phyloP scores from a whole-genome alignment of 2,113 vertebrate genomes.

The Charina bottae region DNA sequence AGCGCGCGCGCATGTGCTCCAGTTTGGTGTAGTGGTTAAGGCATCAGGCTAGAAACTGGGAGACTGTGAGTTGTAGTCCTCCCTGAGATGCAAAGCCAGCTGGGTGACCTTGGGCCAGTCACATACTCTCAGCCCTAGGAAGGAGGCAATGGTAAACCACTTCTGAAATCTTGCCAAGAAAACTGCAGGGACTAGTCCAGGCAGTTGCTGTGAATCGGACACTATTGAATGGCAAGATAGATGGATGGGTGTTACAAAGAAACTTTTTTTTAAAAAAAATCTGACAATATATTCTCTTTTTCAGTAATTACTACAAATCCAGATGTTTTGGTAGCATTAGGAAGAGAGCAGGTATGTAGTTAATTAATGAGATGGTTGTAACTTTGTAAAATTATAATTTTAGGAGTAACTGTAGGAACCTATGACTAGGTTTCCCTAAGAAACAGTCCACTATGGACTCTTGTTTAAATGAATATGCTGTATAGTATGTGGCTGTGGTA shows the following conservation, averaged over 20 bases:
- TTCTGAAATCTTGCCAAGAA: background rate
- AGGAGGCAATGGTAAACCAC: background rate
- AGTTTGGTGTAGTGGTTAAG: background rate
- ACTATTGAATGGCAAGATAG: too few relatives aligned
- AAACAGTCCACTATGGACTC: background rate
- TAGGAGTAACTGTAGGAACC: fast-evolving
- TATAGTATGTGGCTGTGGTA: background rate
- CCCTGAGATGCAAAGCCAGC: background rate
- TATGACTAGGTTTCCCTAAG: background rate
- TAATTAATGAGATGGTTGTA: constrained; percentile 35
- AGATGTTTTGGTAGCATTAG: constrained; percentile 65
- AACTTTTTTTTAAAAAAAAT: background rate
- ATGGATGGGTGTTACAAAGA: background rate
- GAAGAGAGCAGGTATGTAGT: constrained; percentile 76
- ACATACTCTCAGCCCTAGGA: background rate
- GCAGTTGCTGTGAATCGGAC: too few relatives aligned
- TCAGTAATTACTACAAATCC: constrained; percentile 69
- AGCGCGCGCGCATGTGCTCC: too few relatives aligned
- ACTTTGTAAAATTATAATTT: background rate
- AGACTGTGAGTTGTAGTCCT: background rate
- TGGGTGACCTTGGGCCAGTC: background rate
- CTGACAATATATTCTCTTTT: constrained; percentile 54
- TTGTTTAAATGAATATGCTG: background rate
- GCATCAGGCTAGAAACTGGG: background rate
- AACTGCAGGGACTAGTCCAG: background rate